phyloP scores from a whole-genome alignment of 2,797 vertebrate species.

The Squalus acanthias region DNA sequence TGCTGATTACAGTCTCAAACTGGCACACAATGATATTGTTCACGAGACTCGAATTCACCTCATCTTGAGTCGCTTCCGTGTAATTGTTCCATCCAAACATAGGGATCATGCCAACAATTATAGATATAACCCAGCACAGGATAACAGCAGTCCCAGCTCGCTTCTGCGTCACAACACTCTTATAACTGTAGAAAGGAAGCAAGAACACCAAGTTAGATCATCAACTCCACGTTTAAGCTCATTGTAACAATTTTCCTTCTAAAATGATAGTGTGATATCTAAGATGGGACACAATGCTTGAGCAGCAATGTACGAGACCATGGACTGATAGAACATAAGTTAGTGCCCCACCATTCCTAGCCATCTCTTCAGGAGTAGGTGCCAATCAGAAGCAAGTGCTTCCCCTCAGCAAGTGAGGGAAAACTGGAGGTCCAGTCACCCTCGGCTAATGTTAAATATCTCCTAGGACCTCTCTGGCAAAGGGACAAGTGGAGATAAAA shows the following conservation, averaged over 20 bases:
- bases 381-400: background rate
- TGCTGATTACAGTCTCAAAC: conserved; percentile 94
- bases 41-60: conserved; percentile 54
- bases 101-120: conserved; percentile 86
- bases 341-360: background rate
- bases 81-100: conserved; percentile 97
- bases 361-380: background rate
- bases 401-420: background rate
- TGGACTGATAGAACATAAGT: background rate
- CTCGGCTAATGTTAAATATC: background rate
- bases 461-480: background rate
- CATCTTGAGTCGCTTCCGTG: conserved; percentile 56
- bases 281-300: background rate
- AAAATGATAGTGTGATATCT: background rate
- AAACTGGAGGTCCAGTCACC: background rate
- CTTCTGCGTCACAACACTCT: conserved; percentile 76
- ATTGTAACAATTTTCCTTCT: background rate
- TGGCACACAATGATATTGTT: conserved; percentile 72
- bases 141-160: conserved; percentile 78
- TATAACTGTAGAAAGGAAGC: conserved; percentile 68
- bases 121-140: conserved; percentile 81
- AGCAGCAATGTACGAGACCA: no score
- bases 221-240: background rate
- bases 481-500: background rate
- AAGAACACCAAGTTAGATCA: conserved; percentile 10